Percentiles rank a stretch among this genome's conserved stretches.
These are phyloP conservation scores for Protobothrops mucrosquamatus DNA, from an alignment of 2,113 vertebrate species.

Conservation along the genomic window DNA sequence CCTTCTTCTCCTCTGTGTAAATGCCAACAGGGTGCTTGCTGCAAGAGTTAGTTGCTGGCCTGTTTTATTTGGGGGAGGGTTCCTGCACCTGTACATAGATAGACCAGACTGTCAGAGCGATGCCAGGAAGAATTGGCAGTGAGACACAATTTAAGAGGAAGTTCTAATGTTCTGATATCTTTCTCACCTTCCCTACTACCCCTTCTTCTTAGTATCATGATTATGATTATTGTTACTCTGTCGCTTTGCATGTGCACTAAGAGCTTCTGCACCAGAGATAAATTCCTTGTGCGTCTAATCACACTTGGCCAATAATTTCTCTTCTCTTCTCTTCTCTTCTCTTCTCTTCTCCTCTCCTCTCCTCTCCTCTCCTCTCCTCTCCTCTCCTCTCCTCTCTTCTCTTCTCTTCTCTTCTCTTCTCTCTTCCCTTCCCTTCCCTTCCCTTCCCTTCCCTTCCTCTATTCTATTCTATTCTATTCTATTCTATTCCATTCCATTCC, in stretches of 20 bases:
- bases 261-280: neutral
- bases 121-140: neutral
- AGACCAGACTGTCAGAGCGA: neutral
- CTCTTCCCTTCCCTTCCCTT: too few species aligned
- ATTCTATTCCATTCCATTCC: too few species aligned
- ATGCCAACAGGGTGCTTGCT: neutral
- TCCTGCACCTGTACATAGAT: neutral
- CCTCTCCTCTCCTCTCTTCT: too few species aligned
- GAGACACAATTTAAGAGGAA: neutral
- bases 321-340: neutral
- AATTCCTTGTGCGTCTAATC: neutral
- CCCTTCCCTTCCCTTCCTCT: too few species aligned
- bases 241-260: neutral
- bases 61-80: neutral
- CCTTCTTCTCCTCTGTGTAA: neutral
- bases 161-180: neutral
- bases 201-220: neutral
- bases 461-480: too few species aligned
- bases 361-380: too few species aligned
- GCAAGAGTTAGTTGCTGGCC: fast-evolving
- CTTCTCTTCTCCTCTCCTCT: too few species aligned
- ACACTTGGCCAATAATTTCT: neutral
- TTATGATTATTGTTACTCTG: neutral
- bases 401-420: too few species aligned
- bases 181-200: neutral